Conservation (phyloP, 2,888 invertebrate species). For the Nomada flava region DNA sequence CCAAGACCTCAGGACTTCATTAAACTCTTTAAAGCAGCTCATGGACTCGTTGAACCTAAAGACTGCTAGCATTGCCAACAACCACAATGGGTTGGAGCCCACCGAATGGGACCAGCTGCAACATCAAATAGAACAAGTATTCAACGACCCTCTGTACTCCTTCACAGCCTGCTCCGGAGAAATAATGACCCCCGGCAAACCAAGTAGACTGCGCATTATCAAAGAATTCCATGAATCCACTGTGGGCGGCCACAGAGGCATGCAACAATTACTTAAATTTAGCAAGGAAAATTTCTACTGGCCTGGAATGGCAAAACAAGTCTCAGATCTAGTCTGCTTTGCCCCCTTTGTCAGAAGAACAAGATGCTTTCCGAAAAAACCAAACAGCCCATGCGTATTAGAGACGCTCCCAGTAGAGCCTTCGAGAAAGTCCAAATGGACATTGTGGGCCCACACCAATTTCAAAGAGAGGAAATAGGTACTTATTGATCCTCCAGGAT, state of each 20-base stretch:
- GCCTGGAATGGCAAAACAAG: not conserved
- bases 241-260: not conserved
- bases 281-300: not conserved
- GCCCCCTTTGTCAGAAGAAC: not conserved
- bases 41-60: not conserved
- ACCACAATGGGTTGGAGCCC: not conserved
- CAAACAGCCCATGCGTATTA: slow-evolving; percentile 7
- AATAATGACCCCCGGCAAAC: not conserved
- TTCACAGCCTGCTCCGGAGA: not conserved
- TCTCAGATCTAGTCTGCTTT: not conserved
- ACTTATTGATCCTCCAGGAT: not conserved
- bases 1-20: too few species aligned
- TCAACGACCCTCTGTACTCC: not conserved
- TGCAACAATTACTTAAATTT: not conserved
- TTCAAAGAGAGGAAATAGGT: not conserved
- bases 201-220: not conserved
- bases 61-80: not conserved
- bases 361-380: slow-evolving; percentile 11
- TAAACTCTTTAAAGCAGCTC: too few species aligned
- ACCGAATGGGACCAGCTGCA: not conserved
- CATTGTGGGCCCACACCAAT: slow-evolving; percentile 1
- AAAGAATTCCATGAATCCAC: not conserved
- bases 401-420: not conserved
- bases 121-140: not conserved
- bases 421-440: slow-evolving; percentile 17